phyloP scores from a whole-genome alignment of 2,888 invertebrate species.

The Callimorpha dominula region DNA sequence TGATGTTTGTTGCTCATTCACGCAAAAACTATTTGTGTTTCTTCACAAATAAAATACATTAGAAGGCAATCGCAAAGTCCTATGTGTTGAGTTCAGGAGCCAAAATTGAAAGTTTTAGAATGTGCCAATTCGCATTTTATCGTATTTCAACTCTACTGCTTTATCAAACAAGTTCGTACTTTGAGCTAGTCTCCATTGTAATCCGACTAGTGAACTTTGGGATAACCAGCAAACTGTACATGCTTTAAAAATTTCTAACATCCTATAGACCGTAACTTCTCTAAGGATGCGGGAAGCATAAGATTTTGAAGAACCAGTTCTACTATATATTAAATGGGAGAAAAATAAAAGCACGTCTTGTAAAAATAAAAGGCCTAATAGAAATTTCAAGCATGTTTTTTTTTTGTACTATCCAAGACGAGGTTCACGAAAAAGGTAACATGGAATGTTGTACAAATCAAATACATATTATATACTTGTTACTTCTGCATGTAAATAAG shows the following conservation, averaged over 20 bases:
- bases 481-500: too few relatives aligned
- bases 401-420: too few relatives aligned
- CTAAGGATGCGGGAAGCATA: slow-evolving; percentile 16
- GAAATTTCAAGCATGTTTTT: too few relatives aligned
- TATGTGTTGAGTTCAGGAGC: too few relatives aligned
- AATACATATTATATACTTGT: too few relatives aligned
- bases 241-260: slow-evolving; percentile 58
- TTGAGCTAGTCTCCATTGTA: slow-evolving; percentile 38
- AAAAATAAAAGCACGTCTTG: background rate
- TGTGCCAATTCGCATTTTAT: background rate
- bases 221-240: slow-evolving; percentile 51
- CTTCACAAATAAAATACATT: too few relatives aligned
- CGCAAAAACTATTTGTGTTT: too few relatives aligned
- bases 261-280: slow-evolving; percentile 48
- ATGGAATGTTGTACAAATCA: too few relatives aligned
- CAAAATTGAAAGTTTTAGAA: too few relatives aligned
- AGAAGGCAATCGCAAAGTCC: too few relatives aligned
- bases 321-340: background rate
- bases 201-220: slow-evolving; percentile 45
- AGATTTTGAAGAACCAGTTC: slow-evolving; percentile 28
- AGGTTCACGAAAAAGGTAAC: too few relatives aligned
- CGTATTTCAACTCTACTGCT: background rate
- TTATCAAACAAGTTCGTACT: slow-evolving; percentile 24
- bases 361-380: background rate
- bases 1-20: too few relatives aligned